Base-by-base conservation (phyloP, 2,888 invertebrate species). In the Busseola fusca region DNA sequence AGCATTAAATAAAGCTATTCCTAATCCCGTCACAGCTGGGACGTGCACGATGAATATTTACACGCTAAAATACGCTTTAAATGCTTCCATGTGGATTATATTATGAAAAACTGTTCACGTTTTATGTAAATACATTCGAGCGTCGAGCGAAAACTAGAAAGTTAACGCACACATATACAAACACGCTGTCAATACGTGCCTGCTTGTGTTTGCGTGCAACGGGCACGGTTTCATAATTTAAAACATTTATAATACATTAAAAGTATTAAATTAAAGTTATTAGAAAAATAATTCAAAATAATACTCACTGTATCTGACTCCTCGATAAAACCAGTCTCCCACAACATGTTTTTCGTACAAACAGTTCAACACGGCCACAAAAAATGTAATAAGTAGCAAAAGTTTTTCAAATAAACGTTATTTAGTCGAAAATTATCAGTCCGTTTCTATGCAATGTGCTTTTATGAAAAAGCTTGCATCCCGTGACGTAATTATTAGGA, bases 51-150 rank as follows among this genome's bases (percentile, higher is more conserved):
- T 93, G 95, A 94, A 95, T 95, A 94, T 94, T 93, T 93, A 93
- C 90, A 86, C 86, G 85, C 87, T 87, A 88, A 92, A 92, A 91
- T 90, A 90, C 88, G 87, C 89, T 88, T 92, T 90, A 91, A 91
- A 88, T 86, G 89, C 90, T 91, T 92, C 93, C 93, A 94, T 92
- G 93, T 90, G 92, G 89, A 91, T 92, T 92, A 90, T 93, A 94
- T 94, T 94, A 95, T 94, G 94, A 95, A 95, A 95, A 95, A 95
- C 95, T 91, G 90, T 93, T 93, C 95, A 95, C 95, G 95, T 95
- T 92, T 93, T 93, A 95, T 95, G 95, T 93, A 94, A 95, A 95
- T 95, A 93, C 87, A 90, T 89, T 85, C 85, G 90, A 91, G 89
- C 92, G 88, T 87, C 92, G 91, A 94, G 95, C 95, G 95, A 95